Percentiles rank a stretch among this genome's conserved stretches.
Conservation (phyloP, 2,797 vertebrate genomes). For the Periparus ater region DNA sequence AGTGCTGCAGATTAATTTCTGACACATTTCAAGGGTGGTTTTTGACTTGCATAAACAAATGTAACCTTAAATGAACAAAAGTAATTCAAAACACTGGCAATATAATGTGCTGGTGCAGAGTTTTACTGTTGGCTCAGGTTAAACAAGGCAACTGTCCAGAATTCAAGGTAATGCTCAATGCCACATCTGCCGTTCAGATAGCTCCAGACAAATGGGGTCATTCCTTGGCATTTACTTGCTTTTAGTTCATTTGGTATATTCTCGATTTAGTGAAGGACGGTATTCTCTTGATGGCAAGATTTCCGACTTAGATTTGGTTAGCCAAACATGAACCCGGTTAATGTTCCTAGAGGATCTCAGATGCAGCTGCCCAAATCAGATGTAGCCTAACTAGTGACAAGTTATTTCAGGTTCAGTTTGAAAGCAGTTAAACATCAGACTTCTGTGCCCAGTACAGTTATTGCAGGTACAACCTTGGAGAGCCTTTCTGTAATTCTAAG, state of each 20-base stretch:
- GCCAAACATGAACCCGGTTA: background rate
- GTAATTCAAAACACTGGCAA: background rate
- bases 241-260: background rate
- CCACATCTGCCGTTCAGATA: constrained; percentile 9
- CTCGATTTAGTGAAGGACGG: background rate
- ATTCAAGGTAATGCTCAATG: background rate
- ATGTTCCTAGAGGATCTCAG: background rate
- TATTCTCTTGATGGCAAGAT: background rate
- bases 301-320: background rate
- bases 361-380: background rate
- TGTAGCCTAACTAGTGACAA: background rate
- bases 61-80: background rate
- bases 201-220: background rate
- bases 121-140: background rate
- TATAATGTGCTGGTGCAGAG: background rate
- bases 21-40: background rate
- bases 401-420: background rate
- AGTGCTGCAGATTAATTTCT: background rate
- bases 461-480: background rate
- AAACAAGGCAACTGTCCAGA: constrained; percentile 10
- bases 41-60: background rate
- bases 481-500: background rate
- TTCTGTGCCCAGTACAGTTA: background rate
- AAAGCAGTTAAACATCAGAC: background rate
- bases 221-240: background rate